phyloP scores from a whole-genome alignment of 2,113 vertebrate species.

The Pteruthius melanotis region DNA sequence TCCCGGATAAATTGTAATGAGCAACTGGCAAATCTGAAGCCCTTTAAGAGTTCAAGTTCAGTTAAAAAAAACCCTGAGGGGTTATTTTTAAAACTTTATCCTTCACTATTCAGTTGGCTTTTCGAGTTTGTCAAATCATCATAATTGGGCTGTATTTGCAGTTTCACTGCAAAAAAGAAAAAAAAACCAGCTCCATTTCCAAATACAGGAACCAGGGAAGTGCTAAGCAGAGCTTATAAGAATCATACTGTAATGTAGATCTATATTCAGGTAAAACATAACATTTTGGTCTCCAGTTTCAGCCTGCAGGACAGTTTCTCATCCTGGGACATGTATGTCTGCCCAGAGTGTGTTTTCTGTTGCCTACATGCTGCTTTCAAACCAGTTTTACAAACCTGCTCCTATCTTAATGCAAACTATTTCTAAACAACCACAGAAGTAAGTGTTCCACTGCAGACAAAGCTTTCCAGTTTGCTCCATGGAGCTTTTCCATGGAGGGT shows the following conservation, averaged over 20 bases:
- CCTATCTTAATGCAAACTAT: neutral
- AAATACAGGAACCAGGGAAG: neutral
- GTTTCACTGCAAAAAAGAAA: neutral
- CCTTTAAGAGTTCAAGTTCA: neutral
- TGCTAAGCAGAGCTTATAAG: neutral
- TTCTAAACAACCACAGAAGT: neutral
- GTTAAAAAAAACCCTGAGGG: neutral
- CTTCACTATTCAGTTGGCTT: neutral
- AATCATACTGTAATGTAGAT: neutral
- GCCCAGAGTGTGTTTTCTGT: neutral
- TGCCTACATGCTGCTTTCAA: neutral
- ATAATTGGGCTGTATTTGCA: neutral
- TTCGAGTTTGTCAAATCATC: neutral
- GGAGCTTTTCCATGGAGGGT: neutral
- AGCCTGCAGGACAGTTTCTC: neutral
- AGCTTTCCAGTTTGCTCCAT: neutral
- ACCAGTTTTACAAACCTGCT: neutral
- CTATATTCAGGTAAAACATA: neutral
- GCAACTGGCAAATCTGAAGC: conserved; percentile 14
- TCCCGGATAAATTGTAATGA: conserved; percentile 50
- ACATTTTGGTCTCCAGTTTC: neutral
- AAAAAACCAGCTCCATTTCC: neutral
- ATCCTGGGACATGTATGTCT: neutral
- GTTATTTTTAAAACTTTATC: conserved; percentile 36
- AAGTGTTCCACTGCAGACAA: neutral